Evolutionary conservation across 2,797 vertebrate genomes (phyloP).

Genomic region (Philypnodon macrostomus): DNA sequence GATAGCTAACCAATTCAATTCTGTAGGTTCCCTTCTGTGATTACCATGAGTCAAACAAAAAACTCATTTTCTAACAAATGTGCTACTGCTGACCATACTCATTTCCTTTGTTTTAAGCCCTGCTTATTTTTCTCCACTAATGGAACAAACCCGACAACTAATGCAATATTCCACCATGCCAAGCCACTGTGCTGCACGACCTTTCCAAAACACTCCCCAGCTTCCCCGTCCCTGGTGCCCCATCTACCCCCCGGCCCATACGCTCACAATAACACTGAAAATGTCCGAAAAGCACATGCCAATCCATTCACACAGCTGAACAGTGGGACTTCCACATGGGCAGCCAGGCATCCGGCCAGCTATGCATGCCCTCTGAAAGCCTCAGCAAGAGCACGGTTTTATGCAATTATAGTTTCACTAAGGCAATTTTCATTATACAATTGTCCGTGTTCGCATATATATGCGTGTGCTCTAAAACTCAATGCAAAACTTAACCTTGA

Average conservation of each 20-base stretch:
- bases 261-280: constrained; percentile 9
- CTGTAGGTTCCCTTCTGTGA: background rate
- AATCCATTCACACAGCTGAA: constrained; percentile 15
- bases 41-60: background rate
- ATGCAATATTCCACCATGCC: constrained; percentile 67
- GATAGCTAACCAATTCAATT: background rate
- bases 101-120: constrained; percentile 28
- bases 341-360: constrained; percentile 34
- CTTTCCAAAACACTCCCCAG: constrained; percentile 58
- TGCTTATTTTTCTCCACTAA: constrained; percentile 31
- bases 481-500: no score
- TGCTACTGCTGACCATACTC: constrained; percentile 27
- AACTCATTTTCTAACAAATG: constrained; percentile 4
- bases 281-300: constrained; percentile 7
- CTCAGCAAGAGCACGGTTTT: background rate
- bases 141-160: constrained; percentile 42
- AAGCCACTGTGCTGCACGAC: constrained; percentile 52
- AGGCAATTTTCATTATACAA: background rate
- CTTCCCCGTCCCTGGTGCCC: constrained; percentile 40
- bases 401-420: background rate
- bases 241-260: constrained; percentile 35
- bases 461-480: no score
- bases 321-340: constrained; percentile 25
- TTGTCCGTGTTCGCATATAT: background rate
- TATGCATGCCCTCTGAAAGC: background rate